phyloP scores from a whole-genome alignment of 2,888 invertebrate genomes.

The Agriopis leucophaearia region DNA sequence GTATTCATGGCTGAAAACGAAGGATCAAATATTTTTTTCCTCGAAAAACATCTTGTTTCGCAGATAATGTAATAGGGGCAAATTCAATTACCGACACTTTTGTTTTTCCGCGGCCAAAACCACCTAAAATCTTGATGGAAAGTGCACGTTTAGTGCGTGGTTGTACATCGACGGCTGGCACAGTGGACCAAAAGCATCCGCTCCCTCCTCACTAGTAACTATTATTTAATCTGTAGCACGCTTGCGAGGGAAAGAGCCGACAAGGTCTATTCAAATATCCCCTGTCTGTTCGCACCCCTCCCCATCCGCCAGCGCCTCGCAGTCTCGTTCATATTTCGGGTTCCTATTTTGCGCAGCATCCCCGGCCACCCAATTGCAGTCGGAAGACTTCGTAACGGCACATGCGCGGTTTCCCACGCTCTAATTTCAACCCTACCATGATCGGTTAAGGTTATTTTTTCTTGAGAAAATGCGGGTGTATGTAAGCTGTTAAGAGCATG shows the following conservation, averaged over 20 bases:
- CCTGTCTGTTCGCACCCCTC: conserved; percentile 83
- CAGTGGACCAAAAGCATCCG: conserved; percentile 81
- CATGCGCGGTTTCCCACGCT: conserved; percentile 48
- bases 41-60: conserved; percentile 66
- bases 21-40: conserved; percentile 55
- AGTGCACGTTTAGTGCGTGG: conserved; percentile 77
- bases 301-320: conserved; percentile 84
- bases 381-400: conserved; percentile 78
- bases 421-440: conserved; percentile 52
- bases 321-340: conserved; percentile 87
- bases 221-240: conserved; percentile 35
- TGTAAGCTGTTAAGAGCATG: conserved; percentile 58
- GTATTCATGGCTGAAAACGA: conserved; percentile 50
- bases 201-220: conserved; percentile 54
- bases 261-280: conserved; percentile 84
- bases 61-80: conserved; percentile 79
- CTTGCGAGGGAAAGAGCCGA: conserved; percentile 74
- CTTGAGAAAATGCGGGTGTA: conserved; percentile 14
- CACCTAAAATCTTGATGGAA: conserved; percentile 72
- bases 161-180: conserved; percentile 81
- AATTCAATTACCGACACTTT: conserved; percentile 81
- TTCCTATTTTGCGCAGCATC: conserved; percentile 88
- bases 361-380: conserved; percentile 84
- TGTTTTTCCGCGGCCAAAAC: conserved; percentile 68
- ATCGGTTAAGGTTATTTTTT: conserved; percentile 49